Conservation (phyloP, 2,797 vertebrate species). For the Lates japonicus region DNA sequence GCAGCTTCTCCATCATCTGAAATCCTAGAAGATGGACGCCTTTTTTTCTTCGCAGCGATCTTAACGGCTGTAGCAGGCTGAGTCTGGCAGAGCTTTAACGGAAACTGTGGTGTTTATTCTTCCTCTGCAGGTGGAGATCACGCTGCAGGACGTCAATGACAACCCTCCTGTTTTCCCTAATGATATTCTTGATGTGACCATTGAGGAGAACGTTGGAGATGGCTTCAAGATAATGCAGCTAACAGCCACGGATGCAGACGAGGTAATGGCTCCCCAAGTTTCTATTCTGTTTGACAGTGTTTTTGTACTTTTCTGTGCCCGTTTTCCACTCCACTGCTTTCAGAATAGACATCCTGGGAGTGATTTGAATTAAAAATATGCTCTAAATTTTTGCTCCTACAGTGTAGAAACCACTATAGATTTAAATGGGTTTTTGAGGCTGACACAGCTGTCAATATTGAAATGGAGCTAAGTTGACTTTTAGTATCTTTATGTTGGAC, state of each 20-base stretch:
- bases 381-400: conserved; percentile 41
- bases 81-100: conserved; percentile 63
- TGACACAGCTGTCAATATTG: conserved; percentile 34
- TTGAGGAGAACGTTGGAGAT: conserved; percentile 96
- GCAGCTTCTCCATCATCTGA: conserved; percentile 62
- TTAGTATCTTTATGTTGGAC: conserved; percentile 34
- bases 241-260: conserved; percentile 96
- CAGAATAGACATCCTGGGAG: conserved; percentile 53
- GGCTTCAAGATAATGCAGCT: conserved; percentile 98
- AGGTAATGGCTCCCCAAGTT: conserved; percentile 85
- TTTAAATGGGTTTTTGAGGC: conserved; percentile 31
- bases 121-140: conserved; percentile 95
- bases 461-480: conserved; percentile 17
- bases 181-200: conserved; percentile 93
- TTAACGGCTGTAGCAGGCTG: conserved; percentile 52
- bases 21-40: conserved; percentile 41
- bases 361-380: conserved; percentile 54
- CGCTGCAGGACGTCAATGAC: conserved; percentile 98
- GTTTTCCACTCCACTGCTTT: conserved; percentile 66
- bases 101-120: conserved; percentile 71
- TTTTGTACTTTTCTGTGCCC: conserved; percentile 54
- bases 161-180: conserved; percentile 97
- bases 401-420: conserved; percentile 32
- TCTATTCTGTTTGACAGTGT: conserved; percentile 62
- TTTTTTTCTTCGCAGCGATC: conserved; percentile 20